Conservation (phyloP, 2,888 invertebrate genomes). For the Sclerodermus sp. region DNA sequence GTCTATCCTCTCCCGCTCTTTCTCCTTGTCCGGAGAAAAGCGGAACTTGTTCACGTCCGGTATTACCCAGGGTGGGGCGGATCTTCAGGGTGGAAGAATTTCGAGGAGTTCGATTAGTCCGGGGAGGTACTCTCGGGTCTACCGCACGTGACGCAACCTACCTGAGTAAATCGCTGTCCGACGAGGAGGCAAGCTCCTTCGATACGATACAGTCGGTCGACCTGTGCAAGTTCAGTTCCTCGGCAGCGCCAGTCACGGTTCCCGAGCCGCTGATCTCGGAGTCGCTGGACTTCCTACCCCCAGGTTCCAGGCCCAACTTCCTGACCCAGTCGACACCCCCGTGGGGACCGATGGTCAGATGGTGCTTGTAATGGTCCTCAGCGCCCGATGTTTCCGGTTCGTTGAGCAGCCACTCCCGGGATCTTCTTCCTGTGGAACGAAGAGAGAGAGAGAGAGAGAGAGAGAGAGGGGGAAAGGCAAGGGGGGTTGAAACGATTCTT, state of each 20-base stretch:
- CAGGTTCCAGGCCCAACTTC: conserved; percentile 60
- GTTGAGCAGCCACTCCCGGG: conserved; percentile 48
- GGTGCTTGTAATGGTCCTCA: conserved; percentile 58
- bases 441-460: too few relatives aligned
- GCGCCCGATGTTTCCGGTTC: conserved; percentile 46
- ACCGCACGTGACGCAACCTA: conserved; percentile 14
- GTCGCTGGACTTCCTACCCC: conserved; percentile 56
- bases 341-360: conserved; percentile 65
- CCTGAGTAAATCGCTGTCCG: conserved; percentile 63
- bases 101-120: too few relatives aligned
- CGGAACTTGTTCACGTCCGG: conserved; percentile 51
- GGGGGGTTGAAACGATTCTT: too few relatives aligned
- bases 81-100: conserved; percentile 55
- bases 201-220: conserved; percentile 81
- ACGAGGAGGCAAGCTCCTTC: conserved; percentile 65
- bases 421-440: conserved; percentile 45
- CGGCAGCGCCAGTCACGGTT: conserved; percentile 57
- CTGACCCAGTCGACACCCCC: conserved; percentile 71
- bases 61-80: conserved; percentile 64
- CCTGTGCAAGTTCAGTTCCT: conserved; percentile 67
- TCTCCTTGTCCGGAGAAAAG: conserved; percentile 55
- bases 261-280: conserved; percentile 49
- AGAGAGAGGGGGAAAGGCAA: too few relatives aligned
- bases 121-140: too few relatives aligned
- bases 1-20: conserved; percentile 40